Evolutionary conservation across 2,888 invertebrate species (phyloP).

Genomic region (Euphydryas editha): DNA sequence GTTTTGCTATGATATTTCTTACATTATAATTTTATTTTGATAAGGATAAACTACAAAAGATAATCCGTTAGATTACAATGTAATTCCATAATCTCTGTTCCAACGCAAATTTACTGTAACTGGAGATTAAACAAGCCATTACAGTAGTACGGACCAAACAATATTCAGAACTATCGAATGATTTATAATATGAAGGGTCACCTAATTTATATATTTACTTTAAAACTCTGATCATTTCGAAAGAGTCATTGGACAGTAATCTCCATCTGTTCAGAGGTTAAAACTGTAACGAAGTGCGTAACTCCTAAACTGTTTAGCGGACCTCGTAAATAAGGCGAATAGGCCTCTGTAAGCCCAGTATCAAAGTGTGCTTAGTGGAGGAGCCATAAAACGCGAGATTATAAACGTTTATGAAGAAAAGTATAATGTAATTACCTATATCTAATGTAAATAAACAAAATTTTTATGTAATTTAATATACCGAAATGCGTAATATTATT

Average conservation of each 20-base stretch:
- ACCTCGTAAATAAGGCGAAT: slow-evolving; percentile 64
- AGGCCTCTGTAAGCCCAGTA: slow-evolving; percentile 50
- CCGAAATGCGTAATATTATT: too few relatives aligned
- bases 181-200: slow-evolving; percentile 18
- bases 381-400: slow-evolving; percentile 37
- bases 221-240: slow-evolving; percentile 19
- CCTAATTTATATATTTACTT: slow-evolving; percentile 34
- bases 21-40: too few relatives aligned
- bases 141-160: background rate
- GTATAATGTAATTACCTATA: background rate
- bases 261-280: slow-evolving; percentile 40
- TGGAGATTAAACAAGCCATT: background rate
- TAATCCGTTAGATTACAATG: background rate
- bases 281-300: slow-evolving; percentile 45
- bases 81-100: background rate
- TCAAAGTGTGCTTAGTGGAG: slow-evolving; percentile 47
- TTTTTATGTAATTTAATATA: background rate
- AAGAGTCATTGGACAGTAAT: slow-evolving; percentile 39
- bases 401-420: background rate
- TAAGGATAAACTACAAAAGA: background rate
- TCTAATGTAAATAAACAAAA: background rate
- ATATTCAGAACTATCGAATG: background rate
- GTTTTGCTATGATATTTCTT: too few relatives aligned
- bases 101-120: background rate
- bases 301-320: slow-evolving; percentile 51